Evolutionary conservation across 1,140 invertebrate species (phyloP).

Genomic region (Samia ricini): DNA sequence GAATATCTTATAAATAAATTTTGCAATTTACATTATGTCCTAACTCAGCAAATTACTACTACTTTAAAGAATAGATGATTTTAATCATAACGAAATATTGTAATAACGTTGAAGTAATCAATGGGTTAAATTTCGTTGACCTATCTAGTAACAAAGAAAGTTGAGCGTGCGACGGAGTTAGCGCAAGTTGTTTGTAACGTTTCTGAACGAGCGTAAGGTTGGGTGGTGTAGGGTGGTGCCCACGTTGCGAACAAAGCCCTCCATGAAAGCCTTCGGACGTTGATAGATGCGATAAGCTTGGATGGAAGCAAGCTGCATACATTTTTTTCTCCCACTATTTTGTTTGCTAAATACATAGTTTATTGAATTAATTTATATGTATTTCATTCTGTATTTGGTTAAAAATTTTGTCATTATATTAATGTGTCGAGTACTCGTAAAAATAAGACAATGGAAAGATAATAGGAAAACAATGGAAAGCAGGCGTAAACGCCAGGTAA

Average conservation of each 20-base stretch:
- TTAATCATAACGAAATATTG: background rate
- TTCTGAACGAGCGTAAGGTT: conserved; percentile 28
- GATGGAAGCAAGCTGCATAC: conserved; percentile 74
- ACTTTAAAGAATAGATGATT: background rate
- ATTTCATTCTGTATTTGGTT: too few species aligned
- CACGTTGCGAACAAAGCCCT: conserved; percentile 70
- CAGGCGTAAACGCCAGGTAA: too few species aligned
- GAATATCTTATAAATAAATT: too few species aligned
- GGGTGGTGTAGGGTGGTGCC: conserved; percentile 21
- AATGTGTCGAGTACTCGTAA: too few species aligned
- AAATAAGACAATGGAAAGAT: too few species aligned
- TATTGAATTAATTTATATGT: background rate
- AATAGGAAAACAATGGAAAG: too few species aligned
- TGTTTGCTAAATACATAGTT: conserved; percentile 9
- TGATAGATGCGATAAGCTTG: conserved; percentile 76
- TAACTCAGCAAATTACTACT: too few species aligned
- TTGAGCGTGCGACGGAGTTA: conserved; percentile 43
- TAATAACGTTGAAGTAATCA: conserved; percentile 21
- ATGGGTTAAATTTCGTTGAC: conserved; percentile 40
- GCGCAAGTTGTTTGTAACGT: conserved; percentile 66
- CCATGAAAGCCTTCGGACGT: conserved; percentile 75
- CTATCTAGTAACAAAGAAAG: conserved; percentile 53
- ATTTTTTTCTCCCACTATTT: conserved; percentile 62
- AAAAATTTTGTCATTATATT: too few species aligned
- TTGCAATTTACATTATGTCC: too few species aligned